These are phyloP conservation scores for Pleuronectes platessa DNA, from an alignment of 2,113 vertebrate genomes.

Conservation along the genomic window DNA sequence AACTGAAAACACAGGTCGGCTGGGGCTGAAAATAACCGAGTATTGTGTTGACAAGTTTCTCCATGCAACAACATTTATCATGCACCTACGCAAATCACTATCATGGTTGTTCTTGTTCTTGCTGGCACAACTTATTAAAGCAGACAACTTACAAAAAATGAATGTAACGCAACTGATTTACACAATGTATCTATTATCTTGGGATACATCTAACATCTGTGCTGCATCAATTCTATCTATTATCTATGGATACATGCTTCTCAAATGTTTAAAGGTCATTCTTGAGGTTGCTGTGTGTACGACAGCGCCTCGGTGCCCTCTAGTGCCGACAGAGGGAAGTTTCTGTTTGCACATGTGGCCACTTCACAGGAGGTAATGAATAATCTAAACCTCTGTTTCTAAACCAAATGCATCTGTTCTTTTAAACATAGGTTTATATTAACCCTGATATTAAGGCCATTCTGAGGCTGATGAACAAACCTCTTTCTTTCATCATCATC, in stretches of 20 bases:
- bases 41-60: neutral
- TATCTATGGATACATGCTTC: neutral
- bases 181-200: neutral
- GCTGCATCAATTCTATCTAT: neutral
- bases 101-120: neutral
- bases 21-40: neutral
- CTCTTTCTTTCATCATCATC: constrained; percentile 74
- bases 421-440: neutral
- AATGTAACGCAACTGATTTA: neutral
- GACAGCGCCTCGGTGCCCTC: constrained; percentile 66
- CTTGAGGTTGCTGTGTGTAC: neutral
- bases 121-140: neutral
- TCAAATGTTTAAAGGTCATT: neutral
- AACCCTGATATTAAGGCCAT: neutral
- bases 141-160: neutral
- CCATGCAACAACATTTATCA: neutral
- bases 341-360: no score
- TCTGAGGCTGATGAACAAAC: constrained; percentile 44
- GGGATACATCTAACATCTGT: neutral
- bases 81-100: neutral
- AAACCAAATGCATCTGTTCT: neutral
- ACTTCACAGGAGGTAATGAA: no score
- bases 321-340: constrained; percentile 53
- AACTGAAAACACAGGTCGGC: neutral
- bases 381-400: neutral